phyloP scores from a whole-genome alignment of 2,113 vertebrate species.

The Cololabis saira region DNA sequence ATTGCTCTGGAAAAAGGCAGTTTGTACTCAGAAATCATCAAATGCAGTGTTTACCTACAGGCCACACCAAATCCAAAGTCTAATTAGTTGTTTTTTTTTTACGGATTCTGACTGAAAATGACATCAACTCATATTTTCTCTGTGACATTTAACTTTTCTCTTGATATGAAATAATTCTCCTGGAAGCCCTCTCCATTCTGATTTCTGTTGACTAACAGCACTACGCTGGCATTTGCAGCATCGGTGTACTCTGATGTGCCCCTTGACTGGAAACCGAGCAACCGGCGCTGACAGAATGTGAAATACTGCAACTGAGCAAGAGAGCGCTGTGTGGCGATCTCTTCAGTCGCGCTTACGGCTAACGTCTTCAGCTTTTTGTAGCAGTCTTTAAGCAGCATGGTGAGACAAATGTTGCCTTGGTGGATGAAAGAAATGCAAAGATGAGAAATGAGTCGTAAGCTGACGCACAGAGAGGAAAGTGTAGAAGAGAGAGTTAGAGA shows the following conservation, averaged over 20 bases:
- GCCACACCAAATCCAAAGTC: constrained; percentile 5
- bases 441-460: constrained; percentile 18
- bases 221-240: constrained; percentile 55
- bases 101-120: neutral
- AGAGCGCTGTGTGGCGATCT: constrained; percentile 40
- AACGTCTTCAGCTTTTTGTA: constrained; percentile 42
- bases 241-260: constrained; percentile 59
- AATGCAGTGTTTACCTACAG: constrained; percentile 22
- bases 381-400: constrained; percentile 28
- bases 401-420: constrained; percentile 42
- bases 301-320: constrained; percentile 53
- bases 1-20: constrained; percentile 41
- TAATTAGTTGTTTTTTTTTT: constrained; percentile 27
- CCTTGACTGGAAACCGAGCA: constrained; percentile 56
- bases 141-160: neutral
- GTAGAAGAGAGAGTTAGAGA: constrained; percentile 8
- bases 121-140: neutral
- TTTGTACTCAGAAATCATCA: constrained; percentile 38
- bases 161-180: constrained; percentile 24
- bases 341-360: constrained; percentile 55
- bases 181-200: constrained; percentile 43
- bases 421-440: constrained; percentile 43
- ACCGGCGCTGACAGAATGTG: constrained; percentile 48
- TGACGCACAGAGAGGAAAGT: constrained; percentile 2
- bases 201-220: constrained; percentile 53